Evolutionary conservation across 1,140 invertebrate genomes (phyloP).

Genomic region (Amyelois transitella): DNA sequence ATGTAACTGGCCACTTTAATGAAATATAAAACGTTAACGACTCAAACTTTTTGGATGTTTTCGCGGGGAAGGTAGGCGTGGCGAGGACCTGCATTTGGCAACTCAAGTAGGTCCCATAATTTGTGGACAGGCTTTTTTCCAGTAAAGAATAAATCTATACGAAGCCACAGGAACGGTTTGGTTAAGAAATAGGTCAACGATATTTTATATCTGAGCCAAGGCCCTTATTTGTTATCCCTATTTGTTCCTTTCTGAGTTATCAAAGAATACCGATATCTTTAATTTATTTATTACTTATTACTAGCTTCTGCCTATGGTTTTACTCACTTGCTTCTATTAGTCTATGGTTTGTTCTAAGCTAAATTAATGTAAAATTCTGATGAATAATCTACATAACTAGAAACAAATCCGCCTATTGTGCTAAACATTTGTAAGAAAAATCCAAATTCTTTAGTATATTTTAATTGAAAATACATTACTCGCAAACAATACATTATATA

Average conservation of each 20-base stretch:
- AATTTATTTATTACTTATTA: no score
- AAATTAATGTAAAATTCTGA: no score
- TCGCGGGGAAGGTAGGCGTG: not conserved
- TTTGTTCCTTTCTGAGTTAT: not conserved
- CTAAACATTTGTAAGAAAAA: no score
- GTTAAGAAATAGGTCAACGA: not conserved
- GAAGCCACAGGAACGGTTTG: not conserved
- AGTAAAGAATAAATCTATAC: not conserved
- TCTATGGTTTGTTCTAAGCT: no score
- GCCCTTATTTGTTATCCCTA: not conserved
- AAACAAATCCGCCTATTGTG: no score
- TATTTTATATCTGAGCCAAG: not conserved
- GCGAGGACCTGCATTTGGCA: constrained; percentile 3
- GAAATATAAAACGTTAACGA: not conserved
- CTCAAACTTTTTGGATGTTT: not conserved
- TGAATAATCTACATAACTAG: no score
- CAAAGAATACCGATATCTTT: not conserved
- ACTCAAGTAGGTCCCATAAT: not conserved
- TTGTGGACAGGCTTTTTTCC: constrained; percentile 1
- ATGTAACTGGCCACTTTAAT: not conserved
- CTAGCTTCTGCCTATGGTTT: no score
- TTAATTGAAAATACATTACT: no score
- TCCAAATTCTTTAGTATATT: no score
- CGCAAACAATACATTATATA: no score
- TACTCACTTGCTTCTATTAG: no score